Base-by-base conservation (phyloP, 2,797 vertebrate genomes). In the Spinibarbus caldwelli region DNA sequence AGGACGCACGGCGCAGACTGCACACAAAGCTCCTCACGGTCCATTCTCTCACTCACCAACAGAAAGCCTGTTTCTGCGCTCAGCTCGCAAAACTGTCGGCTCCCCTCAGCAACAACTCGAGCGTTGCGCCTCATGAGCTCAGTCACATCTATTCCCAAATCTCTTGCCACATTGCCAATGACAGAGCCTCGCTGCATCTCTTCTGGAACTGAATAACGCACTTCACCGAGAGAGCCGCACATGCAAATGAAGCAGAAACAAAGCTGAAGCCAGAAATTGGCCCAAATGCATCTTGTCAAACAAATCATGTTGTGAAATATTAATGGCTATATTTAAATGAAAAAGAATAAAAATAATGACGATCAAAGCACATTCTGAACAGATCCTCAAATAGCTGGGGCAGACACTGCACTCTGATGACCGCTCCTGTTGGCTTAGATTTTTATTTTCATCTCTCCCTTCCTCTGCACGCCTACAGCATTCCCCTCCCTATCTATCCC, bases 191-290 rank as follows among this genome's bases (percentile, higher is more conserved):
- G 93, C 82, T 93, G 91, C 90, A 94, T 92, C 87, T 96, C 95
- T 87, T 96, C 95, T 15, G 89, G 91, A 77, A 96, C 90, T 0
- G 94, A 92, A 80, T 95, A 96, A 59, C 89, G 91, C 57, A 96
- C 93, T 82, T 95, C 93, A 83, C 91, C 92, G 9, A 71, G 85
- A 79, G 36, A 78, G 43, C 29, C 29, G 0, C 72, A 12, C 54
- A 70, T n/a, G 49, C n/a, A 78, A 23, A 84, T 57, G 12, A 67
- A 43, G n/a, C 23, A 23, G 21, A 78, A 45, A 52, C 8, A 70
- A 54, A 70, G 17, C 64, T 45, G 64, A 43, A 21, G 26, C 23
- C 43, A 84, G n/a, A 67, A 19, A 62, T 21, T 41, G 8, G 9
- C 12, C 31, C 38, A n/a, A 29, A 59, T 0, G 21, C 9, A 34